Evolutionary conservation across 2,113 vertebrate species (phyloP).

Genomic region (Hippocampus guttulatus): DNA sequence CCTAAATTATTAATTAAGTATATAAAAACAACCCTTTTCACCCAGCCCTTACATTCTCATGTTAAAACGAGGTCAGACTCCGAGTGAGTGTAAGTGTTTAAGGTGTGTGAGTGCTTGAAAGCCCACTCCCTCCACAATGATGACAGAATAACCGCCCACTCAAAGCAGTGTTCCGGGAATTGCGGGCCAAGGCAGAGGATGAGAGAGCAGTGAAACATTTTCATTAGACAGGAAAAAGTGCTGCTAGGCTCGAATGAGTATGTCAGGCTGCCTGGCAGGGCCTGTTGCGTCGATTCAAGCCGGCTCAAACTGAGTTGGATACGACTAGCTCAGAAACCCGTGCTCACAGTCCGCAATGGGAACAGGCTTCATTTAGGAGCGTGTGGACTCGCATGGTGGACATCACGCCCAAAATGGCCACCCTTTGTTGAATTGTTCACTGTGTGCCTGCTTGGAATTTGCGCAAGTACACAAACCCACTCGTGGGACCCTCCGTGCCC

Average conservation of each 20-base stretch:
- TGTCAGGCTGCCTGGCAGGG: conserved; percentile 62
- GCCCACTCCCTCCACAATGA: conserved; percentile 44
- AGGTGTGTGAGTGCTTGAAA: conserved; percentile 5
- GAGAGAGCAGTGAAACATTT: conserved; percentile 65
- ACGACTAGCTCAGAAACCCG: not conserved
- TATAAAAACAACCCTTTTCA: conserved; percentile 32
- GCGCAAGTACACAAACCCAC: too few relatives aligned
- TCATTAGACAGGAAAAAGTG: conserved; percentile 66
- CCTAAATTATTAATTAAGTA: conserved; percentile 4
- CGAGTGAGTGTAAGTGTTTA: conserved; percentile 3
- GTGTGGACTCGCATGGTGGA: too few relatives aligned
- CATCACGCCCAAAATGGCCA: too few relatives aligned
- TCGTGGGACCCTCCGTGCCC: too few relatives aligned
- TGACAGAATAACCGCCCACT: conserved; percentile 65
- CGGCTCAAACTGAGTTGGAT: conserved; percentile 17
- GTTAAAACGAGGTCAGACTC: conserved; percentile 29
- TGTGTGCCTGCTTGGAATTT: too few relatives aligned
- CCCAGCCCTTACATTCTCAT: conserved; percentile 19
- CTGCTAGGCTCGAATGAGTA: conserved; percentile 56
- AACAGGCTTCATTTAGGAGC: too few relatives aligned
- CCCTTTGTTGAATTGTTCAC: too few relatives aligned
- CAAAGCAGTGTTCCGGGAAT: conserved; percentile 53
- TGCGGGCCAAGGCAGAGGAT: conserved; percentile 46
- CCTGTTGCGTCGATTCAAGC: conserved; percentile 38
- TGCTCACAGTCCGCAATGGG: too few relatives aligned